Evolutionary conservation across 2,888 invertebrate genomes (phyloP).

Genomic region (Cataglyphis rosenhaueri): DNA sequence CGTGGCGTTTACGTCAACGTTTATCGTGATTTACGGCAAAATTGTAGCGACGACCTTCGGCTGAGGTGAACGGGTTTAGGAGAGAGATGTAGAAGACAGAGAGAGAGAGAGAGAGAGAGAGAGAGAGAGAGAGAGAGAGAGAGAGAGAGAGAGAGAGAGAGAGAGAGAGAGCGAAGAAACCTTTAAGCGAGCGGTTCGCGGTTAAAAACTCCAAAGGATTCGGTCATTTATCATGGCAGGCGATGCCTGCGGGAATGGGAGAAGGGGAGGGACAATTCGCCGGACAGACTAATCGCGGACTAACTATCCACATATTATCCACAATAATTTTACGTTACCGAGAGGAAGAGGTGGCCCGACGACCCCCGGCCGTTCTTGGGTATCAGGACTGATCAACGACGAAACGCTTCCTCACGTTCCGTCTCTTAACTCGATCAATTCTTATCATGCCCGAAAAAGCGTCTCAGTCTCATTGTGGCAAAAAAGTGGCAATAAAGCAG

Average conservation of each 20-base stretch:
- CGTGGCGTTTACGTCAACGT: conserved; percentile 84
- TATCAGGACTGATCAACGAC: conserved; percentile 46
- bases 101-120: conserved; percentile 29
- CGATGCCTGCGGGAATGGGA: conserved; percentile 80
- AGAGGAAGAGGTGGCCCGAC: conserved; percentile 37
- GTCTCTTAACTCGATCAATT: conserved; percentile 30
- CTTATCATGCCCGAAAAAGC: conserved; percentile 34
- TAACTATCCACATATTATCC: conserved; percentile 82
- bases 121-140: conserved; percentile 29
- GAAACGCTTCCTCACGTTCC: conserved; percentile 53
- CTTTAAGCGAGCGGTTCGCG: conserved; percentile 66
- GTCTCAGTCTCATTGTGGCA: neutral
- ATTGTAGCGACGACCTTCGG: conserved; percentile 84
- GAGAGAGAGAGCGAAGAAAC: conserved; percentile 34
- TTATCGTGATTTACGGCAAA: conserved; percentile 85
- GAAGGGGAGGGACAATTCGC: conserved; percentile 82
- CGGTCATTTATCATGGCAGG: conserved; percentile 83
- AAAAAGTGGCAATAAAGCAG: conserved; percentile 1
- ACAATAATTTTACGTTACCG: conserved; percentile 79
- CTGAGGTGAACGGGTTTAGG: conserved; percentile 54
- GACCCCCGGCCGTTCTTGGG: conserved; percentile 48
- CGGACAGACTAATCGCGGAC: conserved; percentile 83
- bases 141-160: conserved; percentile 14
- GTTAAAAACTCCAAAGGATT: conserved; percentile 80
- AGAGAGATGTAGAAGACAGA: conserved; percentile 41